phyloP scores from a whole-genome alignment of 2,797 vertebrate genomes.

The Scolopax rusticola region DNA sequence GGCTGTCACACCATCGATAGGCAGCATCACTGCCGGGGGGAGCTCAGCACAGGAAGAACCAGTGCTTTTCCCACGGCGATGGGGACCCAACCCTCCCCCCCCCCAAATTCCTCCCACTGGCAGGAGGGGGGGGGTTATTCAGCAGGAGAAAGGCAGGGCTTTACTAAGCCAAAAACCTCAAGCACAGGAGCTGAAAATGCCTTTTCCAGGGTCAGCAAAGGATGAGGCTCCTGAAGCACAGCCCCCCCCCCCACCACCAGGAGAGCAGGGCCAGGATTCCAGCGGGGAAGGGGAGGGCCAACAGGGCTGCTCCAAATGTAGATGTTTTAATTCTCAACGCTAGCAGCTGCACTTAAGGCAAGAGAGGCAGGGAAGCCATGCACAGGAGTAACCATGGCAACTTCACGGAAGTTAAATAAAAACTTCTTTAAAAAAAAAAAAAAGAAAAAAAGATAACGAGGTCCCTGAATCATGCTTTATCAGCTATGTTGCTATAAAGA shows the following conservation, averaged over 20 bases:
- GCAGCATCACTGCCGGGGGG: neutral
- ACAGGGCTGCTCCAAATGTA: slow-evolving; percentile 26
- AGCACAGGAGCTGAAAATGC: neutral
- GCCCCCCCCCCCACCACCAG: neutral
- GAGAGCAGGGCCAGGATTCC: neutral
- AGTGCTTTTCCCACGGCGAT: rapidly evolving
- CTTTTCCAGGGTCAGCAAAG: neutral
- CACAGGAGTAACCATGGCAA: slow-evolving; percentile 81
- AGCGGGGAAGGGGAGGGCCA: neutral
- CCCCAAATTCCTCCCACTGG: neutral
- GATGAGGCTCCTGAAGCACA: neutral
- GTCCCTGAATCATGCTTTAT: slow-evolving; percentile 67
- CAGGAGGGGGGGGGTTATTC: neutral
- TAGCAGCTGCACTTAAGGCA: slow-evolving; percentile 57
- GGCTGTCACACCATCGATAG: rapidly evolving
- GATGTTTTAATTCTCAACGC: slow-evolving; percentile 55
- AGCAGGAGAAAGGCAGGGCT: slow-evolving; percentile 25
- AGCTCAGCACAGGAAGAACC: neutral
- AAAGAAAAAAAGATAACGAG: slow-evolving; percentile 71
- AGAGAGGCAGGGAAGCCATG: slow-evolving; percentile 55
- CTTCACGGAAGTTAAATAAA: slow-evolving; percentile 75
- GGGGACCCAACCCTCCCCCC: neutral
- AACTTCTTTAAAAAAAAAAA: slow-evolving; percentile 53
- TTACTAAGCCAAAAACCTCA: neutral
- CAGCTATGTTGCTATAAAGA: slow-evolving; percentile 48